These are phyloP conservation scores for Standfussiana lucernea DNA, from an alignment of 2,888 invertebrate species.

Conservation along the genomic window DNA sequence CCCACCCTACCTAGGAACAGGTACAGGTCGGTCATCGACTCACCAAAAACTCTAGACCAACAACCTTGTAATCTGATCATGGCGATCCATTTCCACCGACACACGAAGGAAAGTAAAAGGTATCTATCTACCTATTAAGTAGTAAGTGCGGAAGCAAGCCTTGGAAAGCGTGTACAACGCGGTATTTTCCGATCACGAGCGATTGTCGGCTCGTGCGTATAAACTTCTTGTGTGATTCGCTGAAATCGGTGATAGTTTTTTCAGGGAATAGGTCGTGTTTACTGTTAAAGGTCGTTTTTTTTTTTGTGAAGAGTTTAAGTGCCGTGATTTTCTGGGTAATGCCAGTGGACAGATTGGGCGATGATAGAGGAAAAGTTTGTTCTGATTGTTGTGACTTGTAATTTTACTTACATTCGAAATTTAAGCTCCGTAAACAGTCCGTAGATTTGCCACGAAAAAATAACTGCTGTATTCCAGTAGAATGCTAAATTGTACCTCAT, in stretches of 20 bases:
- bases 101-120: constrained; percentile 64
- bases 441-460: neutral
- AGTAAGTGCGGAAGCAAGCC: constrained; percentile 36
- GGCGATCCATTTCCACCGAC: constrained; percentile 59
- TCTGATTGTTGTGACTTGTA: neutral
- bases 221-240: constrained; percentile 39
- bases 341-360: neutral
- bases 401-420: neutral
- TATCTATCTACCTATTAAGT: neutral
- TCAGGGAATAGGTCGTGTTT: constrained; percentile 22
- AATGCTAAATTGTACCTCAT: no score
- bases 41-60: constrained; percentile 34
- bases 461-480: neutral
- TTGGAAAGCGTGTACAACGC: constrained; percentile 72
- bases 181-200: constrained; percentile 71
- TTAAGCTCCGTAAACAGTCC: neutral
- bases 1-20: no score
- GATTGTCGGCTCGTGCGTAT: constrained; percentile 49
- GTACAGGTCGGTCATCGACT: constrained; percentile 49
- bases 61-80: constrained; percentile 62
- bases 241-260: constrained; percentile 26
- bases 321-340: neutral
- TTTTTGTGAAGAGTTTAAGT: neutral
- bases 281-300: neutral
- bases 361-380: neutral